These are phyloP conservation scores for Sarcophaga carnaria DNA, from an alignment of 2,888 invertebrate genomes.

Conservation along the genomic window DNA sequence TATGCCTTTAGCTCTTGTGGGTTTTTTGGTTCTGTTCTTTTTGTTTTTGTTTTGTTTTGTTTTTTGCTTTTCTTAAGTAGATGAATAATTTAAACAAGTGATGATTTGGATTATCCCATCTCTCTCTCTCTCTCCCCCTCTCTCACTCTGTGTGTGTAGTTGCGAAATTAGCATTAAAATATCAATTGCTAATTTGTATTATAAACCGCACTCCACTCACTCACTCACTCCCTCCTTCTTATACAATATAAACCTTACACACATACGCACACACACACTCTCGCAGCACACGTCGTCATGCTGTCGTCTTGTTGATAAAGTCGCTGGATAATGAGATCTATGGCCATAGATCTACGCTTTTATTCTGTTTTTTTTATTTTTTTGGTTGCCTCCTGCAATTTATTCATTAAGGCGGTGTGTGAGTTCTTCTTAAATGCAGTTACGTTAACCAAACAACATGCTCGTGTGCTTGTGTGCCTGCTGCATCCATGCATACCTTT, in stretches of 20 bases:
- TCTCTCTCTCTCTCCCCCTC: neutral
- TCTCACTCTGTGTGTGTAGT: neutral
- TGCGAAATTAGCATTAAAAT: constrained; percentile 67
- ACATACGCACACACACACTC: neutral
- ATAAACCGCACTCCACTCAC: constrained; percentile 33
- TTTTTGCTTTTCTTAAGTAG: constrained; percentile 42
- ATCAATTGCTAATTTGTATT: constrained; percentile 69
- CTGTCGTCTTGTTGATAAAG: constrained; percentile 42
- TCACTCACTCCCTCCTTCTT: constrained; percentile 39
- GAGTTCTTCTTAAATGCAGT: constrained; percentile 53
- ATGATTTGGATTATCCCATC: constrained; percentile 68
- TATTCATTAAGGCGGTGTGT: constrained; percentile 55
- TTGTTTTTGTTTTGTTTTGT: constrained; percentile 3
- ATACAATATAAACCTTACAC: constrained; percentile 27
- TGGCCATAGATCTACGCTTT: constrained; percentile 27
- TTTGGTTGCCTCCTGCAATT: neutral
- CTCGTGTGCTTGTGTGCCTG: neutral
- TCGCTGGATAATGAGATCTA: constrained; percentile 55
- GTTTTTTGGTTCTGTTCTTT: constrained; percentile 32
- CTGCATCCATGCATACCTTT: constrained; percentile 42
- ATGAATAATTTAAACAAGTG: constrained; percentile 68
- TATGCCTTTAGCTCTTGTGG: constrained; percentile 61
- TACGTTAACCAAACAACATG: constrained; percentile 14
- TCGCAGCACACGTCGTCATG: neutral
- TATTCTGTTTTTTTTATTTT: constrained; percentile 16